Percentiles rank a stretch among this genome's conserved stretches.
Evolutionary conservation across 2,113 vertebrate species (phyloP).

Genomic region (Pseudorectes ferrugineus): DNA sequence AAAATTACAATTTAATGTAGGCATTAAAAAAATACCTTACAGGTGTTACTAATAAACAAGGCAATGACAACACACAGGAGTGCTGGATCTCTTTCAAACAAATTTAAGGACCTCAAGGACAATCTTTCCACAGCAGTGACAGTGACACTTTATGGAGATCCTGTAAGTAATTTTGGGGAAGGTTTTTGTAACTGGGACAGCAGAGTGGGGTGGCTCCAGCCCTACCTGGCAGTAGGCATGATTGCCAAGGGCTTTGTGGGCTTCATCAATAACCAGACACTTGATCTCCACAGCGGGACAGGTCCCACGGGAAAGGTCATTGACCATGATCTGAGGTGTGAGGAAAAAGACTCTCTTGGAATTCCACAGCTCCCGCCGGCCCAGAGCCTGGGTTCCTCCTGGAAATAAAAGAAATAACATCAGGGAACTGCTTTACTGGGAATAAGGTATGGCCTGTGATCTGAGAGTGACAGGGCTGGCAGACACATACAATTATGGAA

Average conservation of each 20-base stretch:
- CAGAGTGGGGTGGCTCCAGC: not conserved
- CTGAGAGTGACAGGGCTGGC: accelerated
- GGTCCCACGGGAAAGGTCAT: constrained; percentile 87
- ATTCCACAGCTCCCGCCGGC: constrained; percentile 82
- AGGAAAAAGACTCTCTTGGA: constrained; percentile 88
- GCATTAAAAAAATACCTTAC: accelerated
- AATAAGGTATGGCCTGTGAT: accelerated
- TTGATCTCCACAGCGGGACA: constrained; percentile 86
- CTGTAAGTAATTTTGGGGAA: accelerated
- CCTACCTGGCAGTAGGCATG: constrained; percentile 94
- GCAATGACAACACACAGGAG: accelerated
- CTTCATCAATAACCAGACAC: constrained; percentile 94
- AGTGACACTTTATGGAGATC: accelerated
- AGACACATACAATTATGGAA: not conserved
- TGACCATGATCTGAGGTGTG: constrained; percentile 95
- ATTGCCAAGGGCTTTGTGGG: constrained; percentile 94
- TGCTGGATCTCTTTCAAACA: not conserved
- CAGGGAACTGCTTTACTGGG: not conserved
- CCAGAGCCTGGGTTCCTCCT: constrained; percentile 85
- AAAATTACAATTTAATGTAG: not conserved
- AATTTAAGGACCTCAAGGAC: not conserved
- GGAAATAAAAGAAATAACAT: not conserved
- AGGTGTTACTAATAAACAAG: not conserved
- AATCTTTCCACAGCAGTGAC: not conserved
- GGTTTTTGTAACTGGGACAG: accelerated